Evolutionary conservation across 2,888 invertebrate genomes (phyloP).

Genomic region (Brenthis hecate): DNA sequence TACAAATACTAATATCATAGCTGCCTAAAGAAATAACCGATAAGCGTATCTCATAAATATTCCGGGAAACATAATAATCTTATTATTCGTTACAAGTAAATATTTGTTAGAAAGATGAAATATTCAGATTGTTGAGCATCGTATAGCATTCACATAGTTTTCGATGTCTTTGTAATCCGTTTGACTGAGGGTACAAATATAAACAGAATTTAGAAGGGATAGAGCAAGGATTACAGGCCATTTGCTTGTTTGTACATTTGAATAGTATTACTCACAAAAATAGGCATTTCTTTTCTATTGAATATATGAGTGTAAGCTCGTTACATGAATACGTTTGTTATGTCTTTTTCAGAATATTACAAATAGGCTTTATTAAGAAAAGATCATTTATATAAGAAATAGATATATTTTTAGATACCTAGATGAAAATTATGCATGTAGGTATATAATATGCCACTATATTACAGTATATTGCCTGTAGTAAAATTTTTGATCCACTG

Average conservation of each 20-base stretch:
- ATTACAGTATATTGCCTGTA: too few relatives aligned
- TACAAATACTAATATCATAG: too few relatives aligned
- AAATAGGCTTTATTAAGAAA: too few relatives aligned
- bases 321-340: too few relatives aligned
- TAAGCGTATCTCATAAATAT: neutral
- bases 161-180: slow-evolving; percentile 28
- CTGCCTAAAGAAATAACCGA: neutral
- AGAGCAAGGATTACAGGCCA: slow-evolving; percentile 27
- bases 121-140: slow-evolving; percentile 9
- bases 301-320: neutral
- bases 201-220: slow-evolving; percentile 25
- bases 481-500: too few relatives aligned
- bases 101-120: slow-evolving; percentile 11
- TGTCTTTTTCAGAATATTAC: too few relatives aligned
- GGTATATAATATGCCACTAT: too few relatives aligned
- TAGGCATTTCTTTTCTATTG: slow-evolving; percentile 1
- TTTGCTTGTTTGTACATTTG: slow-evolving; percentile 24
- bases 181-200: slow-evolving; percentile 24
- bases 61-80: neutral
- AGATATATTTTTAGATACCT: too few relatives aligned
- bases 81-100: slow-evolving; percentile 7
- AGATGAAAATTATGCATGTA: too few relatives aligned
- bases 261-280: slow-evolving; percentile 27
- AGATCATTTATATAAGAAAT: too few relatives aligned
- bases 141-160: slow-evolving; percentile 36